Base-by-base conservation (phyloP, 2,888 invertebrate species). In the Macrosoma leucophasiata region DNA sequence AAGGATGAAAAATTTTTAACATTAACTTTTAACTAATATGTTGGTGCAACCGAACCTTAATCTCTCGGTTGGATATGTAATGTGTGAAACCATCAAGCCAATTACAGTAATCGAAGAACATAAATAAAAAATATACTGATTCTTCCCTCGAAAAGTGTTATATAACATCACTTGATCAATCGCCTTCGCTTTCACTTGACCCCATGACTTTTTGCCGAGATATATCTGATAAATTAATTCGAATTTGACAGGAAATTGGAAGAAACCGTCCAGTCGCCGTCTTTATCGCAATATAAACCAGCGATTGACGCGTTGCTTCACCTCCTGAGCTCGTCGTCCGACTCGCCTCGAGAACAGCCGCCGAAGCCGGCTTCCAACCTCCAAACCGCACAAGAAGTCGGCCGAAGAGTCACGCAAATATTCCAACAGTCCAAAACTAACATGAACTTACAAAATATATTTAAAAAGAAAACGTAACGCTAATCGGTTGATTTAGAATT, bases 381-480 rank as follows among this genome's bases (percentile, higher is more conserved):
- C 1, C 70, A 70, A 3, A 54, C 78, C 0, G 84, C 81, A 2
- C 78, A 81, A 18, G 81, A 84, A 29, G 84, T 84, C 1, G 82
- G 82, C 29, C 47, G 85, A 4, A 48, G 84, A 1, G 79, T 85
- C 46, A 72, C 85, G 13, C 81, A 79, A 33, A 84, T 85, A 53
- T 82, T 85, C 60, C 77, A 84, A 25, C 75, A 81, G 11, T 78
- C 79, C 24, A 85, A 84, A 39, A 66, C 64, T 1, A 82, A 82
- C 29, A 84, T 84, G 58, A 79, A 84, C 42, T 41, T 85, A 22
- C 84, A 69, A 36, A 84, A 72, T 39, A 84, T 85, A 52, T 85
- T 85, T 39, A 85, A 84, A 45, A 85, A 85, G 62, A 85, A 85
- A 54, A 72, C 81, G 13, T 84, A 81, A 44, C 41, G 9, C 8